These are phyloP conservation scores for Scomberomorus guttatus DNA, from an alignment of 2,797 vertebrate species.

Conservation along the genomic window DNA sequence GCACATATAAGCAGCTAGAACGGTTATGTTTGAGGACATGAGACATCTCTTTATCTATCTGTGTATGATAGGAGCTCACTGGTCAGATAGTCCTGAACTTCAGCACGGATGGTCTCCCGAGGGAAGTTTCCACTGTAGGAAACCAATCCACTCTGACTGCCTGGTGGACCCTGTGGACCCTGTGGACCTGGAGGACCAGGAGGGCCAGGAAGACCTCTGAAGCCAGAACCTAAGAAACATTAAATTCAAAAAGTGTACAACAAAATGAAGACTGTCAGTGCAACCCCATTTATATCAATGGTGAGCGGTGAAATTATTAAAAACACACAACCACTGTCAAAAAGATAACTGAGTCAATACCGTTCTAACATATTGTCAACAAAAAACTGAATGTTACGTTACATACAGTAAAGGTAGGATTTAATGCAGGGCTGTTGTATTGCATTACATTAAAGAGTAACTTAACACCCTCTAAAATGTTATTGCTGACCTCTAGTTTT, in stretches of 20 bases:
- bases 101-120: conserved; percentile 89
- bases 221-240: conserved; percentile 82
- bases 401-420: neutral
- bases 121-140: conserved; percentile 76
- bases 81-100: conserved; percentile 92
- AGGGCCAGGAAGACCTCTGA: conserved; percentile 89
- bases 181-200: conserved; percentile 93
- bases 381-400: no score
- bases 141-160: conserved; percentile 77
- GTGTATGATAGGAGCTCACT: conserved; percentile 85
- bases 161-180: conserved; percentile 91
- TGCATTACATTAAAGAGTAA: neutral
- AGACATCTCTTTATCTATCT: conserved; percentile 6
- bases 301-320: neutral
- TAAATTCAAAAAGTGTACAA: neutral
- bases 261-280: neutral
- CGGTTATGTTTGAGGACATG: neutral
- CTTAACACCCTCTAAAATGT: no score
- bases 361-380: neutral
- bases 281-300: neutral
- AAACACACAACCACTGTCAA: neutral
- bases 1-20: neutral
- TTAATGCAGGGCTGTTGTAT: neutral
- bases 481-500: no score
- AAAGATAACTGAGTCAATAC: neutral